Percentiles rank a stretch among this genome's conserved stretches.
Evolutionary conservation across 2,113 vertebrate genomes (phyloP).

Genomic region (Perca schrenkii): DNA sequence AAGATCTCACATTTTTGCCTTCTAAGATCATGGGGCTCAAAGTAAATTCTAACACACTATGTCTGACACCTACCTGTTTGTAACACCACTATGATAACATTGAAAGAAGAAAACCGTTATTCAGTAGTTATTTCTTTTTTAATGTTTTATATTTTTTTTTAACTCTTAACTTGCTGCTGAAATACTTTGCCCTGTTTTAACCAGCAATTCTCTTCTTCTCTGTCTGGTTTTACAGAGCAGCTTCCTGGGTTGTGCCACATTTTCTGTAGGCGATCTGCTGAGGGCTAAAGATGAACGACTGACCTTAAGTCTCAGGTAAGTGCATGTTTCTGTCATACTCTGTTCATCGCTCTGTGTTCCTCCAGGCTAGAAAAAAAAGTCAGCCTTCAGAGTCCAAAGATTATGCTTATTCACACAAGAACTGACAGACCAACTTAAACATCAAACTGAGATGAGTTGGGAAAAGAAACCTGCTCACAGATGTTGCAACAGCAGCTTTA

Average conservation of each 20-base stretch:
- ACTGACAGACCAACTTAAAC: slow-evolving; percentile 38
- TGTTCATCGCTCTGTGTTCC: neutral
- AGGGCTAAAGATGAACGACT: slow-evolving; percentile 92
- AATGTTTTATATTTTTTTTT: neutral
- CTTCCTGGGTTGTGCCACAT: slow-evolving; percentile 93
- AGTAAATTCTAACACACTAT: neutral
- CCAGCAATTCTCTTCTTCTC: slow-evolving; percentile 17
- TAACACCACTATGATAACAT: neutral
- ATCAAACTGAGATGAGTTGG: slow-evolving; percentile 33
- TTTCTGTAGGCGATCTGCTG: slow-evolving; percentile 91
- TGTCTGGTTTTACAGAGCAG: slow-evolving; percentile 86
- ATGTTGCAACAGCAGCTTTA: slow-evolving; percentile 35
- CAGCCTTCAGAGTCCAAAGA: slow-evolving; percentile 38
- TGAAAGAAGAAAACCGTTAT: neutral
- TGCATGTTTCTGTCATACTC: slow-evolving; percentile 22
- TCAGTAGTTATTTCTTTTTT: neutral
- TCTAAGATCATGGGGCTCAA: slow-evolving; percentile 14
- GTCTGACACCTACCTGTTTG: neutral
- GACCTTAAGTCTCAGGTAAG: slow-evolving; percentile 93
- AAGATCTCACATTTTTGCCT: neutral
- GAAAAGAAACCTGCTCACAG: slow-evolving; percentile 23
- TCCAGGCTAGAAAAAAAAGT: slow-evolving; percentile 18
- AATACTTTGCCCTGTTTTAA: neutral
- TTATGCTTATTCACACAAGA: slow-evolving; percentile 21
- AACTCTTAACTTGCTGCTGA: neutral